Evolutionary conservation across 37 sponge, comb jelly and placozoan species (phyloP).

Genomic region (Spongilla lacustris): DNA sequence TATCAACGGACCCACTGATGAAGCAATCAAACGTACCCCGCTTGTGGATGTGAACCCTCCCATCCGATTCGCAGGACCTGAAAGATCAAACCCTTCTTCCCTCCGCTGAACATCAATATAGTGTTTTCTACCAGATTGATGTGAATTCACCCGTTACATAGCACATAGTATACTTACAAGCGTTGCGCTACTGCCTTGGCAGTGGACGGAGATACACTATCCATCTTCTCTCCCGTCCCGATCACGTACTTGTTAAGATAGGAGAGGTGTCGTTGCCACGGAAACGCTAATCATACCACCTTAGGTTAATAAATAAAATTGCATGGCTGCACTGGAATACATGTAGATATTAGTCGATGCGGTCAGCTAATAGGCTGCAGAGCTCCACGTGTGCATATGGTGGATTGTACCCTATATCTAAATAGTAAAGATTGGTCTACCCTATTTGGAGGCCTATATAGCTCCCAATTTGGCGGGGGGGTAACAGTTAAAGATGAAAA

Average conservation of each 20-base stretch:
- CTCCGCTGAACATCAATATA: constrained; percentile 57
- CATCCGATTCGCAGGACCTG: constrained; percentile 17
- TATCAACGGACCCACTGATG: no score
- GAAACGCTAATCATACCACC: not conserved
- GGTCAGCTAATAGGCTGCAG: no score
- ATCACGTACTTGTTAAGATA: not conserved
- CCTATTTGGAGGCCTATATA: no score
- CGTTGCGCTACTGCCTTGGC: not conserved
- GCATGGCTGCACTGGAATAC: no score
- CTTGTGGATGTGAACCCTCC: constrained; percentile 20
- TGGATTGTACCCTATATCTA: no score
- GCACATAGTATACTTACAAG: not conserved
- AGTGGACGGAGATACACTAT: not conserved
- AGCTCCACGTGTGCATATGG: no score
- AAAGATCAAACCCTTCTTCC: constrained; percentile 57
- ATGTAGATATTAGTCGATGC: no score
- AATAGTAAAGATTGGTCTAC: no score
- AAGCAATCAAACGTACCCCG: not conserved
- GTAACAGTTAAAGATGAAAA: no score
- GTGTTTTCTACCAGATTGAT: constrained; percentile 19
- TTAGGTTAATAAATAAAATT: no score
- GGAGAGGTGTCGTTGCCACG: not conserved
- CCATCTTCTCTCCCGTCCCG: constrained; percentile 8
- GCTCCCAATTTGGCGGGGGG: no score
- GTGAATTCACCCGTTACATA: no score